These are phyloP conservation scores for Stigmatopora nigra DNA, from an alignment of 2,113 vertebrate species.

Conservation along the genomic window DNA sequence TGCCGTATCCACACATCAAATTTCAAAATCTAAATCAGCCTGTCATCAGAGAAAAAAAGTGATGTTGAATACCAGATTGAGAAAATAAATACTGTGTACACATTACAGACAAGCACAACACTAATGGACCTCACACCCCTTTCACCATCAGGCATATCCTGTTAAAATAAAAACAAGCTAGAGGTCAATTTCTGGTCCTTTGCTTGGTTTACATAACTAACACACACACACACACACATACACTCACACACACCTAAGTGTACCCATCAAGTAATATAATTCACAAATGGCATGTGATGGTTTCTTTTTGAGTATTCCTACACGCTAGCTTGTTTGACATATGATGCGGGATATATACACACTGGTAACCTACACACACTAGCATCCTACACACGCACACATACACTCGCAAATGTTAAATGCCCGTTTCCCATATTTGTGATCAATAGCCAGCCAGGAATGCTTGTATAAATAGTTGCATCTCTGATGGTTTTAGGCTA, in stretches of 20 bases:
- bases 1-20: no score
- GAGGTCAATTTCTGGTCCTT: background rate
- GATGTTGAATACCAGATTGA: background rate
- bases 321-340: slow-evolving; percentile 32
- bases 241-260: background rate
- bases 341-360: slow-evolving; percentile 35
- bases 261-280: background rate
- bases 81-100: background rate
- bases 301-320: background rate
- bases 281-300: background rate
- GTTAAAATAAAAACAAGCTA: no score
- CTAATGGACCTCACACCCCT: no score
- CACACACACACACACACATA: no score
- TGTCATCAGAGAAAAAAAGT: no score
- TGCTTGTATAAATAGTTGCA: slow-evolving; percentile 72
- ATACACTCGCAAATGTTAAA: slow-evolving; percentile 45
- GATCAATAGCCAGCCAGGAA: slow-evolving; percentile 66
- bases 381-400: slow-evolving; percentile 17
- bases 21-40: no score
- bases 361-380: slow-evolving; percentile 12
- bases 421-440: slow-evolving; percentile 65
- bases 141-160: background rate
- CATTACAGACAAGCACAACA: background rate
- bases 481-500: slow-evolving; percentile 66
- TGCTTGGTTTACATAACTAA: background rate